These are phyloP conservation scores for Hepsetus odoe DNA, from an alignment of 2,113 vertebrate species.

Conservation along the genomic window DNA sequence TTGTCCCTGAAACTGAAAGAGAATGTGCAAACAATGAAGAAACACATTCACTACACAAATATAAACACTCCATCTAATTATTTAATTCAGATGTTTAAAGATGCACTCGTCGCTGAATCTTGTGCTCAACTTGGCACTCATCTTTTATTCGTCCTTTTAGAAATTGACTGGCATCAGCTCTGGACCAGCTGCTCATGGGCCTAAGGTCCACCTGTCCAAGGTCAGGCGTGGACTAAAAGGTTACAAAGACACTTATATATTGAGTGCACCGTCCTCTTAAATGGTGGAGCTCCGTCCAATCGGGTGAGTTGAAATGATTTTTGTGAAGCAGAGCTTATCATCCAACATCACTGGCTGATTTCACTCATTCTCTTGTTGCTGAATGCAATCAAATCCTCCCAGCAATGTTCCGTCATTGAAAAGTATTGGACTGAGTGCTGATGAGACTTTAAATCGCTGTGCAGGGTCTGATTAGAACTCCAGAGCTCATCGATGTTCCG, in stretches of 20 bases:
- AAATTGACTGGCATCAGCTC: no score
- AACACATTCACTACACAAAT: no score
- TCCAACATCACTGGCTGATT: background rate
- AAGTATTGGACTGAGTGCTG: no score
- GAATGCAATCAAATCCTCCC: no score
- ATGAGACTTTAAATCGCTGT: no score
- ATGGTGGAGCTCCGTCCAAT: no score
- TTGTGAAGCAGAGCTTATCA: background rate
- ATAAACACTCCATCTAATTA: background rate
- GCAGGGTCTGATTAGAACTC: no score
- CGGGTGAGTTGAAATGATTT: background rate
- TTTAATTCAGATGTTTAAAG: background rate
- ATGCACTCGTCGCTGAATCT: background rate
- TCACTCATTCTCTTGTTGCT: background rate
- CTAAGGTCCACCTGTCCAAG: background rate
- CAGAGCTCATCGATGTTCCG: no score
- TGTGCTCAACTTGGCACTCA: background rate
- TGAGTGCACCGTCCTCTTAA: no score
- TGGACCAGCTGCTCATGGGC: background rate
- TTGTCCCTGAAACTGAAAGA: slow-evolving; percentile 72
- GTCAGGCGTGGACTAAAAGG: no score
- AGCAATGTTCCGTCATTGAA: background rate
- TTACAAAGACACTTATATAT: no score
- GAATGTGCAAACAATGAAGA: background rate
- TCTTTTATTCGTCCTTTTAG: background rate